A percentile compares a stretch with the other conserved stretches of the same genome.
These are phyloP conservation scores for Ochotona curzoniae DNA, from an alignment of 2,113 vertebrate species.

Conservation along the genomic window DNA sequence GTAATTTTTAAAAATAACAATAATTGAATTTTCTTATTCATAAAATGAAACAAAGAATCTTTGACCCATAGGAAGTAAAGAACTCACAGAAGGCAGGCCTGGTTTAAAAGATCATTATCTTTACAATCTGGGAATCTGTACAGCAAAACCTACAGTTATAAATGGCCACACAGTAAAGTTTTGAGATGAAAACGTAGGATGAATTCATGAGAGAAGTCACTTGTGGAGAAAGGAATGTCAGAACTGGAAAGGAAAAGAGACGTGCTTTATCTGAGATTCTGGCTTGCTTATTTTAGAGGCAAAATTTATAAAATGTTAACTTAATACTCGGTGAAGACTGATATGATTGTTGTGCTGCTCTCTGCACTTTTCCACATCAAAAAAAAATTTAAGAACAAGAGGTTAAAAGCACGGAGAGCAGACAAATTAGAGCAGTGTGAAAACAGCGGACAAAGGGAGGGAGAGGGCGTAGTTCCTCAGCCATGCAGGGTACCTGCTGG, in stretches of 20 bases:
- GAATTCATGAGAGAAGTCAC: not conserved
- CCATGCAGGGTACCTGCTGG: not conserved
- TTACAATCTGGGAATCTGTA: not conserved
- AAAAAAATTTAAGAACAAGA: not conserved
- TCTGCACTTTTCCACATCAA: not conserved
- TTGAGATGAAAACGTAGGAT: not conserved
- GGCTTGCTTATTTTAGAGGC: not conserved
- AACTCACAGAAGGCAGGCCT: not conserved
- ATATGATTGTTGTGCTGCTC: not conserved
- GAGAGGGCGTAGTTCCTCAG: not conserved
- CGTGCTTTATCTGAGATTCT: not conserved
- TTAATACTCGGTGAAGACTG: not conserved
- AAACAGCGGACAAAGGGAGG: not conserved
- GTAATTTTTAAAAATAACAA: not conserved
- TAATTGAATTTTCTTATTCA: slow-evolving; percentile 2
- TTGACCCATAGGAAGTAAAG: slow-evolving; percentile 28
- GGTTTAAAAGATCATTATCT: not conserved
- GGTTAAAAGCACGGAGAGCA: not conserved
- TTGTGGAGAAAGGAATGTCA: not conserved
- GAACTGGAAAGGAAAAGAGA: not conserved
- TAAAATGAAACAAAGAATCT: slow-evolving; percentile 42
- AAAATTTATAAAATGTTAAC: slow-evolving; percentile 7
- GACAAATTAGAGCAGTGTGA: not conserved
- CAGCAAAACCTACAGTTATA: not conserved
- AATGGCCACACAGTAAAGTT: not conserved